Evolutionary conservation across 1,140 invertebrate species (phyloP), one percentile per base, ranked within the genome.

Genomic region (Drosophila insularis): DNA sequence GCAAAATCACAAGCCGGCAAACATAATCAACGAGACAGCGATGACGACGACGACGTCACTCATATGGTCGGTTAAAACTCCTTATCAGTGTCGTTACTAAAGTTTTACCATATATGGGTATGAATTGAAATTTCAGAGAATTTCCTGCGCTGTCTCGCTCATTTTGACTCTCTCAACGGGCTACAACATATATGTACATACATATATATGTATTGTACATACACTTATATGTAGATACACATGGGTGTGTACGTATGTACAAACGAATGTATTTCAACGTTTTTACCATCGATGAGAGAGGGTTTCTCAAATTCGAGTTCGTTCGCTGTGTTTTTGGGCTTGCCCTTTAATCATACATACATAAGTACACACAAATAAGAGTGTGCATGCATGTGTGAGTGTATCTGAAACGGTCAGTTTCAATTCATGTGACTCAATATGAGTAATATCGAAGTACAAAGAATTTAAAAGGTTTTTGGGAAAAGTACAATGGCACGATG

Each of bases 71-170:
- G 46, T 39, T 46, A 50, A 50, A 50, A 50, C 65, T 68, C 71
- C 79, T 86, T 91, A 89, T 90, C 89, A 86, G 79, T 59, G 59
- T 39, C 58, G 54, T 65, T 68, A 68, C 77, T 77, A 72, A 76
- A 72, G 77, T 85, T 91, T 91, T 81, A 91, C 90, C 90, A 91
- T 91, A 91, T 91, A 91, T 91, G 90, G 90, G 90, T 89, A 84
- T 84, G 80, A 87, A 89, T 80, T 79, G 50, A 78, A 66, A 70
- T 78, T 81, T 80, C 74, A 64, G 75, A 77, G 75, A 77, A 76
- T 75, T 78, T 78, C 69, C 63, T 56, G 40, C 10, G 37, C 68
- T 55, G 65, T 39, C 39, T 32, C 46, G 43, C 21, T 67, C 35
- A 11, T 59, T 58, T 21, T 21, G 40, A 6, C 63, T 61, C 59